Conservation (phyloP, 2,113 vertebrate genomes). For the Pseudopipra pipra region DNA sequence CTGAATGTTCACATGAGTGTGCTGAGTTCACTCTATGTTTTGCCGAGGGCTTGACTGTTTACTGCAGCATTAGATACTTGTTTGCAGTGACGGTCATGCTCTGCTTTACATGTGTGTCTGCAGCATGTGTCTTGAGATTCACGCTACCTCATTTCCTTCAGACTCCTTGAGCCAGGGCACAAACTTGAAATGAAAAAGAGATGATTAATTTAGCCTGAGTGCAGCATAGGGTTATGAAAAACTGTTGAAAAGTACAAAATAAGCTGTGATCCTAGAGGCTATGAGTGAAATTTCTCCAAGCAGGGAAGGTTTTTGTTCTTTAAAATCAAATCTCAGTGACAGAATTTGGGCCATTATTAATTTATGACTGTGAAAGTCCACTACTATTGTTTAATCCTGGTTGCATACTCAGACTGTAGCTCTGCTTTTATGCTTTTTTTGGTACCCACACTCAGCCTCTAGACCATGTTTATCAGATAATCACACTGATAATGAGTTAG, state of each 20-base stretch:
- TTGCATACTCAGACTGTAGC: accelerated
- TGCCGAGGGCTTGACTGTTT: neutral
- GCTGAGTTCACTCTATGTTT: neutral
- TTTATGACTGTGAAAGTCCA: neutral
- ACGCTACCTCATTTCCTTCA: neutral
- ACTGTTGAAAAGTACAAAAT: neutral
- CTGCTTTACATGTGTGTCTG: neutral
- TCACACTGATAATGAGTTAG: neutral
- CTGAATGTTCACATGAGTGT: neutral
- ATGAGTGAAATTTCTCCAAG: neutral
- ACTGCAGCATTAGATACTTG: neutral
- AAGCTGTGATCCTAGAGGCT: neutral
- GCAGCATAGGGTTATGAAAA: neutral
- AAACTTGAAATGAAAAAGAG: neutral
- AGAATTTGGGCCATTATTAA: neutral
- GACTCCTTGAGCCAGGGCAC: neutral
- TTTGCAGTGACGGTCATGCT: neutral
- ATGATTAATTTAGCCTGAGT: neutral
- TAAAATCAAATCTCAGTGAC: neutral
- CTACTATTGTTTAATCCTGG: neutral
- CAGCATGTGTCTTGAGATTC: neutral
- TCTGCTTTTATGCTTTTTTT: neutral
- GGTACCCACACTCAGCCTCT: neutral
- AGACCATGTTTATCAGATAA: neutral
- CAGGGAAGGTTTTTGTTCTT: neutral